These are phyloP conservation scores for Danaus melanippus DNA, from an alignment of 1,140 invertebrate species.

Conservation along the genomic window DNA sequence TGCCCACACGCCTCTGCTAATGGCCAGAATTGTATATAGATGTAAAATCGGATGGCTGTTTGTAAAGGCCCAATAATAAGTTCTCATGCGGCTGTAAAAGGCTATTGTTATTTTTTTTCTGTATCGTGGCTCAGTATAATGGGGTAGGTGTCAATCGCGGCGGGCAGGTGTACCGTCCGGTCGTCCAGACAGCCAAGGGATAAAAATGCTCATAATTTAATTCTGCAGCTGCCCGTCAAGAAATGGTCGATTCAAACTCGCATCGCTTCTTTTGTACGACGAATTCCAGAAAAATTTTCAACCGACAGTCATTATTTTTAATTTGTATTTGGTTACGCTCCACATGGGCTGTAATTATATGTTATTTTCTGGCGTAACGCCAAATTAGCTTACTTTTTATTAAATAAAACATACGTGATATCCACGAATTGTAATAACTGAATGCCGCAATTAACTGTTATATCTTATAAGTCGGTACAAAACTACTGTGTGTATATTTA, in stretches of 20 bases:
- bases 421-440: too few species aligned
- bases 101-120: conserved; percentile 63
- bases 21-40: conserved; percentile 64
- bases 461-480: too few species aligned
- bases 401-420: not conserved
- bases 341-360: conserved; percentile 35
- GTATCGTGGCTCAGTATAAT: conserved; percentile 50
- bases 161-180: conserved; percentile 52
- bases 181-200: conserved; percentile 37
- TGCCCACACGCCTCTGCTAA: conserved; percentile 68
- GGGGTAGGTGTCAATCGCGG: conserved; percentile 68
- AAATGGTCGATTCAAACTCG: conserved; percentile 40
- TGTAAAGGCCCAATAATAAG: conserved; percentile 67
- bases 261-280: conserved; percentile 47
- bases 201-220: conserved; percentile 69
- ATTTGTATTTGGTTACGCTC: conserved; percentile 46
- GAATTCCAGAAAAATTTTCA: conserved; percentile 54
- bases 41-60: conserved; percentile 63
- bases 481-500: too few species aligned
- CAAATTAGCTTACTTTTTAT: conserved; percentile 23
- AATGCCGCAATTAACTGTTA: too few species aligned
- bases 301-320: conserved; percentile 62
- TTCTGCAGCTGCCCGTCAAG: conserved; percentile 66
- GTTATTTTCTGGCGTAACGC: conserved; percentile 30
- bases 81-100: conserved; percentile 61